These are phyloP conservation scores for Salvelinus fontinalis DNA, from an alignment of 2,113 vertebrate genomes.

Conservation along the genomic window DNA sequence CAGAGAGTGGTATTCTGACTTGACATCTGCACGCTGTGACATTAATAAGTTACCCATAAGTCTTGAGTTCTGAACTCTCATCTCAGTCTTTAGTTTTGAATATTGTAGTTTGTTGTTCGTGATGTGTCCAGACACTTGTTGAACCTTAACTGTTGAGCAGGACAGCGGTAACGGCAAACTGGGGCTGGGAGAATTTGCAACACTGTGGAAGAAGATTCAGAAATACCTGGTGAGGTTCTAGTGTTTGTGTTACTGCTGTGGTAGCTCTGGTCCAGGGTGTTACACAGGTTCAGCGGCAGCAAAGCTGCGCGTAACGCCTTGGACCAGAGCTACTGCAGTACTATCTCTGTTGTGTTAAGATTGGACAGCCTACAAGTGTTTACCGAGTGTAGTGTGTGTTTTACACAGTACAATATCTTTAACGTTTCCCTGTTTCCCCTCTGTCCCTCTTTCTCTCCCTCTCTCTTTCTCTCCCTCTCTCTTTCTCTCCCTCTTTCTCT, in stretches of 20 bases:
- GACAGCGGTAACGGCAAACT: conserved; percentile 79
- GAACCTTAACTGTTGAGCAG: conserved; percentile 61
- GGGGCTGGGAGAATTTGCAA: conserved; percentile 81
- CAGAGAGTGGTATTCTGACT: no score
- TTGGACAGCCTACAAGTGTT: no score
- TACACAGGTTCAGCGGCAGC: no score
- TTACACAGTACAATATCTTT: not conserved
- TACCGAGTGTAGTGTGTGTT: not conserved
- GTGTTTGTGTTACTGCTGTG: no score
- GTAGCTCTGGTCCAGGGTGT: no score
- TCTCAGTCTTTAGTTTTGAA: not conserved
- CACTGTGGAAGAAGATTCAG: conserved; percentile 86
- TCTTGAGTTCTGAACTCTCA: not conserved
- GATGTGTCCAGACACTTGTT: conserved; percentile 75
- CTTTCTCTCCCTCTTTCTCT: no score
- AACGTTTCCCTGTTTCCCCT: not conserved
- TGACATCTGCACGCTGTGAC: not conserved
- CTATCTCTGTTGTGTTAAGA: conserved; percentile 60
- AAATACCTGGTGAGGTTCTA: conserved; percentile 81
- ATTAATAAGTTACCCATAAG: no score
- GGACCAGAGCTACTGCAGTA: conserved; percentile 62
- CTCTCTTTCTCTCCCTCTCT: no score
- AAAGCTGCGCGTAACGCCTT: no score
- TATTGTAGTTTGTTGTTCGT: not conserved
- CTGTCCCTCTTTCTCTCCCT: no score